Conservation (phyloP, 2,797 vertebrate species). For the Phoebastria nigripes region DNA sequence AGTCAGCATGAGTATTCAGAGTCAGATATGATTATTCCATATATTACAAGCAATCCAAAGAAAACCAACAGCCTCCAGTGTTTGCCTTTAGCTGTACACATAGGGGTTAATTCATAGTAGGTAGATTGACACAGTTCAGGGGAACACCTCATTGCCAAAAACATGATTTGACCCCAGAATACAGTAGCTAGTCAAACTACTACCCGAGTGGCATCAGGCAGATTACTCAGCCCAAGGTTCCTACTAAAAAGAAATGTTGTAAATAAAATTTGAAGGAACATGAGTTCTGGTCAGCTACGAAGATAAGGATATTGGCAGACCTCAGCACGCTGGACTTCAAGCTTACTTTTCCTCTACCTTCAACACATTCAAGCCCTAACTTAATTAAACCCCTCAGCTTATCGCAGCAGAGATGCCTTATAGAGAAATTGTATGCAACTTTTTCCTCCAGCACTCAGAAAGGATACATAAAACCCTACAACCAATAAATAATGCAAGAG, state of each 20-base stretch:
- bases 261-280: neutral
- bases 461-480: neutral
- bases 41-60: neutral
- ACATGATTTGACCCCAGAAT: neutral
- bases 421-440: fast-evolving
- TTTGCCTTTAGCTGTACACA: neutral
- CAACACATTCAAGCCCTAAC: neutral
- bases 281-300: neutral
- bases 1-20: neutral
- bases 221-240: neutral
- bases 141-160: neutral
- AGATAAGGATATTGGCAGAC: neutral
- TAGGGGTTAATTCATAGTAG: neutral
- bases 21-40: neutral
- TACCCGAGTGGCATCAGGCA: fast-evolving
- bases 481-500: neutral
- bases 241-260: neutral
- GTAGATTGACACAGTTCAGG: neutral
- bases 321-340: neutral
- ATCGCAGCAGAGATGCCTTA: neutral
- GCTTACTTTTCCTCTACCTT: neutral
- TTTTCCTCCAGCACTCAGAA: neutral
- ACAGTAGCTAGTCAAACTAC: neutral
- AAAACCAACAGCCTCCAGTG: neutral
- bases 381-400: neutral